Evolutionary conservation across 2,888 invertebrate species (phyloP), one percentile per base, ranked within the genome.

Genomic region (Apotomis betuletana): DNA sequence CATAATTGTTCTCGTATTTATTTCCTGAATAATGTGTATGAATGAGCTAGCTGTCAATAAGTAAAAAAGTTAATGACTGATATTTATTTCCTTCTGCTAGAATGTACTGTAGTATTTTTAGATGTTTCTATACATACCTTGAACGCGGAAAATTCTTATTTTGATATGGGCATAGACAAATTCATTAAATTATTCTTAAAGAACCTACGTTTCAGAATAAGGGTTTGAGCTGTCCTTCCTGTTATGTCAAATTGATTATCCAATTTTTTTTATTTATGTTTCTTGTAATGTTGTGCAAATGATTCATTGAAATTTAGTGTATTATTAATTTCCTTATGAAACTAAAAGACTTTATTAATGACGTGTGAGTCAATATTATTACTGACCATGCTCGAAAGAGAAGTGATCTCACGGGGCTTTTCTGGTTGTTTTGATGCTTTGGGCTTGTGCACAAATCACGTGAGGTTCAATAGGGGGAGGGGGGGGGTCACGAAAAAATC

Each of bases 331-430:
- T 49, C 49, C 8, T 13, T 52, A 38, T 51, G 38, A 38, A n/a
- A 55, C 12, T 64, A 64, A 15, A 60, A 54, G 41, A 4, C 64
- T 12, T 54, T 54, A 44, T 49, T 49, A 10, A 49, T 44, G 27
- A 27, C 44, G 54, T 4, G 46, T 57, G 65, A 57, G 46, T 57
- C 55, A 65, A 46, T 15, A 36, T 10, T 38, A 67, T 59, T 57
- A 67, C 51, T 67, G 41, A 44, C 38, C 49, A 38, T 15, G 15
- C 9, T 57, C 12, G 13, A 13, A 27, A 27, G 27, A 27, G 58
- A 64, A 5, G 27, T 58, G 57, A 70, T 64, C 51, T 58, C 63
- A 64, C 51, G 41, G 64, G 63, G 46, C 13, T 64, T 64, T 59
- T 59, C 70, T 64, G 10, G 44, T 58, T 58, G 63, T 38, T 57